Evolutionary conservation across 2,888 invertebrate species (phyloP).

Genomic region (Anodontia alba): DNA sequence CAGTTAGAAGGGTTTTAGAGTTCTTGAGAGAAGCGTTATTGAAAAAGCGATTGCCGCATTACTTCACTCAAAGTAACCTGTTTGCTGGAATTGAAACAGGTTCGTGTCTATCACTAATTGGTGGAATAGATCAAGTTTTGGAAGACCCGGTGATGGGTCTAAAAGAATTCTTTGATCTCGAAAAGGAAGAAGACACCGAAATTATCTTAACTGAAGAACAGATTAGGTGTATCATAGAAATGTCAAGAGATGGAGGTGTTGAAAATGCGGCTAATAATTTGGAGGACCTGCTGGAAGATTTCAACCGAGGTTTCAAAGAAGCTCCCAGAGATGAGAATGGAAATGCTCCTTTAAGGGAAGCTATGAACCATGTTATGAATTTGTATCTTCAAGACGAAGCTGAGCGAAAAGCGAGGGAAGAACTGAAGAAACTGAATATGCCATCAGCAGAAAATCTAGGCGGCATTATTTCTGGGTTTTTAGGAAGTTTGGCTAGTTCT

Average conservation of each 20-base stretch:
- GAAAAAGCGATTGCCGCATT: slow-evolving; percentile 27
- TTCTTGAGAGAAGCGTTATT: slow-evolving; percentile 21
- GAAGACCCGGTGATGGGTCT: slow-evolving; percentile 30
- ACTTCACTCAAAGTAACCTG: slow-evolving; percentile 37
- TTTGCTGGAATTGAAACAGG: slow-evolving; percentile 36
- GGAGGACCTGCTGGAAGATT: slow-evolving; percentile 43
- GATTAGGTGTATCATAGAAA: slow-evolving; percentile 15
- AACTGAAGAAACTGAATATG: background rate
- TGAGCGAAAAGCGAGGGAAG: background rate
- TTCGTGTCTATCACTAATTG: slow-evolving; percentile 13
- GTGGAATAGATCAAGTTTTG: slow-evolving; percentile 21
- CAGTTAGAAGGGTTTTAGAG: slow-evolving; percentile 11
- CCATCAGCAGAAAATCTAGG: background rate
- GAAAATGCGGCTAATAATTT: slow-evolving; percentile 14
- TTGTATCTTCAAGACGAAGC: slow-evolving; percentile 3
- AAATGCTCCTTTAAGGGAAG: slow-evolving; percentile 31
- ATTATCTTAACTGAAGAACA: slow-evolving; percentile 27
- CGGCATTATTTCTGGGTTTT: background rate
- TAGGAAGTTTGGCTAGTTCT: background rate
- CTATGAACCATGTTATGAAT: slow-evolving; percentile 8
- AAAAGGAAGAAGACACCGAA: slow-evolving; percentile 18
- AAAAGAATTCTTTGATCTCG: slow-evolving; percentile 28
- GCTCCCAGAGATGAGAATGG: slow-evolving; percentile 22
- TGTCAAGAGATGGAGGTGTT: slow-evolving; percentile 37
- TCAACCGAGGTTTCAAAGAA: slow-evolving; percentile 41